Base-by-base conservation (phyloP, 2,888 invertebrate genomes). In the Drosophila histrio region DNA sequence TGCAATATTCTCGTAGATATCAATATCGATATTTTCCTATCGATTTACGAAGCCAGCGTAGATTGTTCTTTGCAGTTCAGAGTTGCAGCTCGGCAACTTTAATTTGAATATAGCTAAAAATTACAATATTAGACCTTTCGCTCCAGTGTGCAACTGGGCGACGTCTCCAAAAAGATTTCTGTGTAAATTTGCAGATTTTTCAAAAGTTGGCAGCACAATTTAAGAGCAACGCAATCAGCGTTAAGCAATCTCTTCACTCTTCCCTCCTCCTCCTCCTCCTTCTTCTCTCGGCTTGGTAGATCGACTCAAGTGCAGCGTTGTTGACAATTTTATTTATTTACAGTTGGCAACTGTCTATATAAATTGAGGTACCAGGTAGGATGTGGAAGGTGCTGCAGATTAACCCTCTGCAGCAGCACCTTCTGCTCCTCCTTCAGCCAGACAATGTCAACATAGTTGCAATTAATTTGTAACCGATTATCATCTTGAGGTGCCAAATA, bases 401-500 rank as follows among this genome's bases (percentile, higher is more conserved):
- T n/a, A n/a, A n/a, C n/a, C n/a, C n/a, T n/a, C n/a, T n/a, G n/a
- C n/a, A n/a, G n/a, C n/a, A n/a, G n/a, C 11, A 3, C 13, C 24
- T 6, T 30, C 17, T 17, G n/a, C 50, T 38, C 22, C 50, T 47
- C 22, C 28, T 24, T 24, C 11, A 7, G 22, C 11, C 50, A 66
- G 87, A 81, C 80, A 81, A 81, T 81, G 82, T 82, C 82, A 82
- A 82, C 82, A 88, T 85, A 89, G 89, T 87, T 90, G 90, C 90
- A 91, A 91, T 91, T 91, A 91, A 91, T 91, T 91, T 91, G 91
- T 91, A 90, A 90, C 84, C 89, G 91, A 91, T 91, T 91, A 91
- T 89, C 91, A 91, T 91, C 91, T 91, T 88, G 81, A 89, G 90
- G 86, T 91, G 91, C 90, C 91, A 91, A 91, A 91, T 91, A 91